Evolutionary conservation across 2,797 vertebrate genomes (phyloP).

Genomic region (Syngnathus rostellatus): DNA sequence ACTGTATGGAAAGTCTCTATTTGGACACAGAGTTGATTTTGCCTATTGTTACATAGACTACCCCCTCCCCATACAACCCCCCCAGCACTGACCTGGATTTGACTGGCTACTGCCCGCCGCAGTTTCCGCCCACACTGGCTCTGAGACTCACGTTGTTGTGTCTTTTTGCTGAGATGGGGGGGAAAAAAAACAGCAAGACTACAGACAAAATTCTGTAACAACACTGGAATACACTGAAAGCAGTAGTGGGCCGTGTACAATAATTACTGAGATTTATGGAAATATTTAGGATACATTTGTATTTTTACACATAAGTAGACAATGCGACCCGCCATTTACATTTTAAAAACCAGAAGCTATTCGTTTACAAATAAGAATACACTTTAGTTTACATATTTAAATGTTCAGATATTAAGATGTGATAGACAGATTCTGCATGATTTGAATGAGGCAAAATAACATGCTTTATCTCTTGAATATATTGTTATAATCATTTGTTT

Average conservation of each 20-base stretch:
- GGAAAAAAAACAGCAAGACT: background rate
- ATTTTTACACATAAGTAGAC: background rate
- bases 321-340: background rate
- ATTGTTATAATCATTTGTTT: no score
- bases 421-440: no score
- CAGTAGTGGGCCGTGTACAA: background rate
- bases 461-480: no score
- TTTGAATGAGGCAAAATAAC: no score
- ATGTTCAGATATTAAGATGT: no score
- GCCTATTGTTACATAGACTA: slow-evolving; percentile 12
- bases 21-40: slow-evolving; percentile 44
- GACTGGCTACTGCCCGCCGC: slow-evolving; percentile 49
- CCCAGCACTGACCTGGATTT: slow-evolving; percentile 56
- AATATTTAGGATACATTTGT: no score
- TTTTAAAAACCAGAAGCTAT: no score
- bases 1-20: slow-evolving; percentile 53
- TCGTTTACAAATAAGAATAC: no score
- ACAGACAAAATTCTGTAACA: background rate
- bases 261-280: background rate
- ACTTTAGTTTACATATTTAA: no score
- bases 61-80: background rate
- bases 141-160: slow-evolving; percentile 22
- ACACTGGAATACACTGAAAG: background rate
- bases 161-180: slow-evolving; percentile 4
- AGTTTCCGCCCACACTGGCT: slow-evolving; percentile 37